phyloP scores from a whole-genome alignment of 35 echinoderm and acorn worm genomes.

The Acanthaster planci region DNA sequence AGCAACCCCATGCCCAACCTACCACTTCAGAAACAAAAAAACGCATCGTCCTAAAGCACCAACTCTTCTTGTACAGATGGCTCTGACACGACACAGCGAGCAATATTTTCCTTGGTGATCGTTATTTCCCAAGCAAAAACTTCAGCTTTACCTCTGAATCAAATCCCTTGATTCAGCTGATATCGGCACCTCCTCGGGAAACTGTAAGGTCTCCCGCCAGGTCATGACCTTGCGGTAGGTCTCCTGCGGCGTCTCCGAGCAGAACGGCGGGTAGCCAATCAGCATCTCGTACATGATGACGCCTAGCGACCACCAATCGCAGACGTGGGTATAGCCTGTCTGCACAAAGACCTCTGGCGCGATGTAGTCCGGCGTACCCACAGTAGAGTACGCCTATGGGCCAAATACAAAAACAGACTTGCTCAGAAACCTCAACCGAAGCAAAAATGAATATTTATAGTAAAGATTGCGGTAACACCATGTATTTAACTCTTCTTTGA shows the following conservation, averaged over 20 bases:
- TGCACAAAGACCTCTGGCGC: conserved; percentile 98
- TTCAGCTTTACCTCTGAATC: conserved; percentile 59
- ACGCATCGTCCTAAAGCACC: no score
- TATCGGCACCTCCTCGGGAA: conserved; percentile 90
- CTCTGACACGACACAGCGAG: no score
- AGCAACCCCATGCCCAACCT: no score
- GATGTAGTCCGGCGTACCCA: conserved; percentile 98
- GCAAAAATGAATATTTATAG: no score
- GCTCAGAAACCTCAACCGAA: no score
- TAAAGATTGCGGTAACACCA: no score
- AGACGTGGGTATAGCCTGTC: conserved; percentile 85
- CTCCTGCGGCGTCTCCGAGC: conserved; percentile 97
- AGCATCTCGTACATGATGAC: conserved; percentile 99
- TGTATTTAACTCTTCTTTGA: no score
- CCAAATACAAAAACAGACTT: no score
- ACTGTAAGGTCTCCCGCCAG: conserved; percentile 93
- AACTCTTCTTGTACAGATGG: no score
- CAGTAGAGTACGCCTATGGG: conserved; percentile 94
- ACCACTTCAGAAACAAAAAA: no score
- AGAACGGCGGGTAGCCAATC: conserved; percentile 99
- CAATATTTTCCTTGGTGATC: no score
- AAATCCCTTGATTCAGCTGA: conserved; percentile 68
- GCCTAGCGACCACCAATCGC: conserved; percentile 99
- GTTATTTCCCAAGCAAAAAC: not conserved
- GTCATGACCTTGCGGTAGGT: conserved; percentile 98